Evolutionary conservation across 2,113 vertebrate species (phyloP).

Genomic region (Sinosuthora webbiana): DNA sequence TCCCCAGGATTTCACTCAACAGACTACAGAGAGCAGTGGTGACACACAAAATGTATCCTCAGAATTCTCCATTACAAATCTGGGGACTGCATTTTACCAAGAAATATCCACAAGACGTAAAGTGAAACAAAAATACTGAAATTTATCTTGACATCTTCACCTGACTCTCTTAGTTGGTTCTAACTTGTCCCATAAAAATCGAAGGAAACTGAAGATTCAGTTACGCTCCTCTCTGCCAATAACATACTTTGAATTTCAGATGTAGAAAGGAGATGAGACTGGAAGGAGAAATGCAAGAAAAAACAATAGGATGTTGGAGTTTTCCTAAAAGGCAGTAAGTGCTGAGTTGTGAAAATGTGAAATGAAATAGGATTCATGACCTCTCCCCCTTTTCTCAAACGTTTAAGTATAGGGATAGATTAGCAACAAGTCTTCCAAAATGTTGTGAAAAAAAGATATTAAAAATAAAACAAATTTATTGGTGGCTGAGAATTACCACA

Average conservation of each 20-base stretch:
- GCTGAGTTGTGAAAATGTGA: not conserved
- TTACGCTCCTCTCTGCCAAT: not conserved
- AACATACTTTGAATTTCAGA: not conserved
- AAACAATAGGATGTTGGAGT: not conserved
- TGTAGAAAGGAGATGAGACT: not conserved
- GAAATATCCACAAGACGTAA: not conserved
- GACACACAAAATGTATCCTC: not conserved
- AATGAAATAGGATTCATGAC: not conserved
- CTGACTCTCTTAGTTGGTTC: not conserved
- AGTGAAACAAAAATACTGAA: not conserved
- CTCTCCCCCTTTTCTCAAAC: not conserved
- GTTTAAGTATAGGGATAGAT: not conserved
- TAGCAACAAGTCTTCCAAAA: not conserved
- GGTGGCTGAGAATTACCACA: not conserved
- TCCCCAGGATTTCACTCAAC: not conserved
- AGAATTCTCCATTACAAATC: not conserved
- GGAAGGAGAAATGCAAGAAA: not conserved
- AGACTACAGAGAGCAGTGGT: not conserved
- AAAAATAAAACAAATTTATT: not conserved
- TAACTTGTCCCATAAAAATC: not conserved
- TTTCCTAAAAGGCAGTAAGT: not conserved
- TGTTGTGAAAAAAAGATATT: not conserved
- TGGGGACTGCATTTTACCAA: not conserved
- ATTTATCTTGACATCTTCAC: not conserved
- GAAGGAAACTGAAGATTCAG: not conserved